Percentiles rank a stretch among this genome's conserved stretches.
Evolutionary conservation across 2,113 vertebrate species (phyloP).

Genomic region (Callipepla californica): DNA sequence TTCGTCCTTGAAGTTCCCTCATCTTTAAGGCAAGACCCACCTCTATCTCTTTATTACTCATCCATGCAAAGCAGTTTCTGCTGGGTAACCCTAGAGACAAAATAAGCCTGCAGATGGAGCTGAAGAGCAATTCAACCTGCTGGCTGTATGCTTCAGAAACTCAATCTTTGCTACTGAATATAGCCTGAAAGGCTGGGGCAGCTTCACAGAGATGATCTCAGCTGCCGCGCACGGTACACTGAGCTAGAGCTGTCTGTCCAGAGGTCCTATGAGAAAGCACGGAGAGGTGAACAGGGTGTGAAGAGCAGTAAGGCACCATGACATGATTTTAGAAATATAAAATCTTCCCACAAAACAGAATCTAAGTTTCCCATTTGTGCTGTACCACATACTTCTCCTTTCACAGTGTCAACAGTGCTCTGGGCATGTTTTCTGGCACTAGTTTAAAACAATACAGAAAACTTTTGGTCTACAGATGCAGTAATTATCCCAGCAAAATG

Average conservation of each 20-base stretch:
- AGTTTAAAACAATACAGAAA: background rate
- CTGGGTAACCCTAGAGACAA: background rate
- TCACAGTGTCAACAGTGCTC: background rate
- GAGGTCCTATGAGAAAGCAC: background rate
- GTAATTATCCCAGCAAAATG: background rate
- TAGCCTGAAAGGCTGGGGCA: constrained; percentile 31
- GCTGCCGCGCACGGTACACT: background rate
- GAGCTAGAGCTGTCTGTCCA: background rate
- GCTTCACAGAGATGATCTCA: constrained; percentile 20
- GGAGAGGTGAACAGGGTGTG: background rate
- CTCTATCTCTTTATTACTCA: background rate
- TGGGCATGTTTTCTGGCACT: background rate
- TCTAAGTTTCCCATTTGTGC: background rate
- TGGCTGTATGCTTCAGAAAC: background rate
- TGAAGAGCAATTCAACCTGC: constrained; percentile 26
- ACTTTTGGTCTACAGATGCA: background rate
- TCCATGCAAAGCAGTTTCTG: background rate
- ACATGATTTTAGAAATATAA: background rate
- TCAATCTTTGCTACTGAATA: constrained; percentile 60
- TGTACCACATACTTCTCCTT: background rate
- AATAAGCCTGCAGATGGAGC: constrained; percentile 45
- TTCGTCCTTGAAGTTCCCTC: background rate
- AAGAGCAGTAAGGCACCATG: background rate
- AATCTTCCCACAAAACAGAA: background rate
- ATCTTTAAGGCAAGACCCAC: background rate